Conservation (phyloP, 1,140 invertebrate genomes). For the Pomacea maculata region DNA sequence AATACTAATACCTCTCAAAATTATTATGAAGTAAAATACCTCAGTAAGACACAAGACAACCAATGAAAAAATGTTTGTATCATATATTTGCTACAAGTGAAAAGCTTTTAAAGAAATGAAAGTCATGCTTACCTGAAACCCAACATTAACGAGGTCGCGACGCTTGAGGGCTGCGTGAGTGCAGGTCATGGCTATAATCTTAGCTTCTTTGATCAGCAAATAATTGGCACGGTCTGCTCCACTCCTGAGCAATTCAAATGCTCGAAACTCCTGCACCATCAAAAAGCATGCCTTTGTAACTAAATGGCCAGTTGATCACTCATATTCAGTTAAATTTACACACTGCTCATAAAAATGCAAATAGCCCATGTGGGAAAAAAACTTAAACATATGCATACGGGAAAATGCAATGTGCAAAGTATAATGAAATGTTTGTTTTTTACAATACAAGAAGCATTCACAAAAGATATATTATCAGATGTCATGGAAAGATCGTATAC, state of each 20-base stretch:
- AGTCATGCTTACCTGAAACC: conserved; percentile 66
- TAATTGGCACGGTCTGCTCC: conserved; percentile 96
- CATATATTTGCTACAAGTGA: too few relatives aligned
- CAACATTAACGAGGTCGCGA: conserved; percentile 94
- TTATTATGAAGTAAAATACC: too few relatives aligned
- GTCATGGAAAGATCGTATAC: too few relatives aligned
- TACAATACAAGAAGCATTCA: too few relatives aligned
- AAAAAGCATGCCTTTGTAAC: neutral
- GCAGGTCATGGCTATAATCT: conserved; percentile 99
- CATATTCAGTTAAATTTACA: neutral
- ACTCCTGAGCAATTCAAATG: conserved; percentile 92
- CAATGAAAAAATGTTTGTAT: too few relatives aligned
- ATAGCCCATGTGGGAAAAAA: neutral
- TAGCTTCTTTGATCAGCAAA: conserved; percentile 97
- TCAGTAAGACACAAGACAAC: too few relatives aligned
- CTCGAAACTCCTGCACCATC: conserved; percentile 83
- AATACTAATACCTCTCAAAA: too few relatives aligned
- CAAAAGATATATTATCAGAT: too few relatives aligned
- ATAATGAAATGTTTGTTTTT: too few relatives aligned
- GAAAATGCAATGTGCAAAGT: neutral
- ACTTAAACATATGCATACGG: neutral
- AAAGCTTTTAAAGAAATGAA: too few relatives aligned
- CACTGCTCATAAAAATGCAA: neutral
- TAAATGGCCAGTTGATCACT: neutral
- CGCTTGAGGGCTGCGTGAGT: conserved; percentile 98